Conservation (phyloP, 2,888 invertebrate genomes). For the Pocota personata region DNA sequence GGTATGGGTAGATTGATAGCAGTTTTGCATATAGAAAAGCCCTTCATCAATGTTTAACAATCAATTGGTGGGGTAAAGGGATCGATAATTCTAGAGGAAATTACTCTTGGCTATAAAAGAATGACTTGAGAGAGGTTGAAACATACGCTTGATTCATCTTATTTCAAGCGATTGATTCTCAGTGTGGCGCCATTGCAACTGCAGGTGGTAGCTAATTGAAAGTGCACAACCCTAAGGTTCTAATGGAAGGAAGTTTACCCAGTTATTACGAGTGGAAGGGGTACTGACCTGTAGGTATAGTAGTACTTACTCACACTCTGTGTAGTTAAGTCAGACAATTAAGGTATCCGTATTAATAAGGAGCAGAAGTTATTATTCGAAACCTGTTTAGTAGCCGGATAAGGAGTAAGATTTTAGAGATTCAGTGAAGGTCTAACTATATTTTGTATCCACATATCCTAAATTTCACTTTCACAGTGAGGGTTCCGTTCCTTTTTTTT, state of each 20-base stretch:
- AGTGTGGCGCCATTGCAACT: slow-evolving; percentile 42
- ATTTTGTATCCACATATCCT: too few species aligned
- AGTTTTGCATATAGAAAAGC: slow-evolving; percentile 1
- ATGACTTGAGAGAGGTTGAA: background rate
- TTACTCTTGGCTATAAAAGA: background rate
- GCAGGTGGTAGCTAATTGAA: slow-evolving; percentile 53
- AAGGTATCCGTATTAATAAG: too few species aligned
- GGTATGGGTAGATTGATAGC: background rate
- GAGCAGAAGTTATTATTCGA: too few species aligned
- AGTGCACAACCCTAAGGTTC: background rate
- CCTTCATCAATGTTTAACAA: slow-evolving; percentile 22
- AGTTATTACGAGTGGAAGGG: slow-evolving; percentile 1
- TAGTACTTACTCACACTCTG: too few species aligned
- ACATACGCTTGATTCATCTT: background rate
- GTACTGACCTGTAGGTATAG: background rate
- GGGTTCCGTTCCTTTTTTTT: too few species aligned
- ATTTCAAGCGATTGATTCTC: background rate
- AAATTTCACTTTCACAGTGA: too few species aligned
- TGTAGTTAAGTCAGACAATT: too few species aligned
- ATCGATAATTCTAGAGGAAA: background rate
- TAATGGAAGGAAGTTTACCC: slow-evolving; percentile 28
- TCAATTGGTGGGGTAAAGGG: slow-evolving; percentile 9
- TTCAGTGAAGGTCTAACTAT: too few species aligned
- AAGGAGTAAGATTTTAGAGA: too few species aligned
- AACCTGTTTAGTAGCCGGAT: too few species aligned